These are phyloP conservation scores for Scaptomyza flava DNA, from an alignment of 2,888 invertebrate species.

Conservation along the genomic window DNA sequence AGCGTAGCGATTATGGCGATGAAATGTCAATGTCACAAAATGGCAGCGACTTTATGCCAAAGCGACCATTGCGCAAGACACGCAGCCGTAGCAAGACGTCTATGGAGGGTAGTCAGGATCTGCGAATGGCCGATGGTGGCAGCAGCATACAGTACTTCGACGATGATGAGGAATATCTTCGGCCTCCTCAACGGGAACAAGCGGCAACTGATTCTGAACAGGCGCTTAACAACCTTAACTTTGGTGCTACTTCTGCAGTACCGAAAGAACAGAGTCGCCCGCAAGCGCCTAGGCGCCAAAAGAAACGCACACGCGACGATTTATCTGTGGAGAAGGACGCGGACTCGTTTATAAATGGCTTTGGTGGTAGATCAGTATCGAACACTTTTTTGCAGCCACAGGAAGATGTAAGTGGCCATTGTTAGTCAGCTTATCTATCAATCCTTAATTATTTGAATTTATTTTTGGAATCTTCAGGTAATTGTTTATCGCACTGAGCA, in stretches of 20 bases:
- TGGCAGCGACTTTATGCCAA: slow-evolving; percentile 84
- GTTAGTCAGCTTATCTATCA: not conserved
- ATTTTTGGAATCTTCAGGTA: slow-evolving; percentile 83
- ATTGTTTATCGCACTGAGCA: slow-evolving; percentile 88
- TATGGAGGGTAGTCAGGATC: slow-evolving; percentile 84
- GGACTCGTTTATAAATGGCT: slow-evolving; percentile 83
- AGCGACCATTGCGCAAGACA: slow-evolving; percentile 85
- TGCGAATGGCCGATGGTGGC: slow-evolving; percentile 77
- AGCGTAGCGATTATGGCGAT: slow-evolving; percentile 81
- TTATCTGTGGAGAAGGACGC: slow-evolving; percentile 83
- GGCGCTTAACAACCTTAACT: slow-evolving; percentile 70
- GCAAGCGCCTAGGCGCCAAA: slow-evolving; percentile 83
- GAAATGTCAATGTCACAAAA: slow-evolving; percentile 83
- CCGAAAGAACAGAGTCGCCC: slow-evolving; percentile 76
- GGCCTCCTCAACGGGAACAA: slow-evolving; percentile 69
- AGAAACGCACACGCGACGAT: slow-evolving; percentile 77
- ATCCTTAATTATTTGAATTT: not conserved
- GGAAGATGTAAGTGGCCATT: slow-evolving; percentile 81
- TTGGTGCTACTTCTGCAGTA: slow-evolving; percentile 27
- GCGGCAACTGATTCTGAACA: slow-evolving; percentile 53
- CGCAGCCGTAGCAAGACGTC: slow-evolving; percentile 82
- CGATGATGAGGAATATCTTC: slow-evolving; percentile 84
- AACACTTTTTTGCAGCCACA: slow-evolving; percentile 83
- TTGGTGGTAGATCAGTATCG: slow-evolving; percentile 84
- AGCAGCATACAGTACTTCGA: slow-evolving; percentile 82